phyloP scores from a whole-genome alignment of 2,888 invertebrate species.

The Euzetes globulus region DNA sequence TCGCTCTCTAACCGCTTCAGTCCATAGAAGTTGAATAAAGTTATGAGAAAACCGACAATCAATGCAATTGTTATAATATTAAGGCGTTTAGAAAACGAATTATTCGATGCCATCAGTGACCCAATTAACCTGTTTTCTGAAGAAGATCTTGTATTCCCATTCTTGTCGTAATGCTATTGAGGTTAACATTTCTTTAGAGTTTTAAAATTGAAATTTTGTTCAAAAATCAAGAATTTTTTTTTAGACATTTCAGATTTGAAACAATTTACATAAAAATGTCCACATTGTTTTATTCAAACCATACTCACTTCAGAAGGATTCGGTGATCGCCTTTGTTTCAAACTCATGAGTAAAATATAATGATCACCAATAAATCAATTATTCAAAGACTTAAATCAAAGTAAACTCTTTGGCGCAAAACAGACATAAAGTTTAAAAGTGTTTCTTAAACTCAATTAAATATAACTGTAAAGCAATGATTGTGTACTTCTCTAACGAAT shows the following conservation, averaged over 20 bases:
- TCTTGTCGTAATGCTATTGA: conserved; percentile 14
- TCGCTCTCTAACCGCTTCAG: not conserved
- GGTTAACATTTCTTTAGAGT: not conserved
- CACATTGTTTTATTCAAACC: too few relatives aligned
- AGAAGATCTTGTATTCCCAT: not conserved
- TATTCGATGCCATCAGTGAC: conserved; percentile 2
- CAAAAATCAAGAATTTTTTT: too few relatives aligned
- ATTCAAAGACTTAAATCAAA: too few relatives aligned
- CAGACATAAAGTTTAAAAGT: too few relatives aligned
- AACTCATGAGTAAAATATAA: not conserved
- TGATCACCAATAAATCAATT: too few relatives aligned
- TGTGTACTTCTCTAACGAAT: not conserved
- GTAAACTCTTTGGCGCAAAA: too few relatives aligned
- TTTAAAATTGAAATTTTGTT: too few relatives aligned
- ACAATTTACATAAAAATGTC: too few relatives aligned
- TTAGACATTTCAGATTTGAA: too few relatives aligned
- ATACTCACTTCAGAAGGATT: conserved; percentile 5
- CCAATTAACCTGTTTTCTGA: not conserved
- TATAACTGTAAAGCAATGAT: not conserved
- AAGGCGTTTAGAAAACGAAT: conserved; percentile 14
- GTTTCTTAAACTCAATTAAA: not conserved
- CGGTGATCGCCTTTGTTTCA: not conserved
- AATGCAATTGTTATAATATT: not conserved
- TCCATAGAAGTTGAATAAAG: conserved; percentile 15
- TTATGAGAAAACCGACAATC: conserved; percentile 5